Evolutionary conservation across 2,113 vertebrate species (phyloP).

Genomic region (Gopherus evgoodei): DNA sequence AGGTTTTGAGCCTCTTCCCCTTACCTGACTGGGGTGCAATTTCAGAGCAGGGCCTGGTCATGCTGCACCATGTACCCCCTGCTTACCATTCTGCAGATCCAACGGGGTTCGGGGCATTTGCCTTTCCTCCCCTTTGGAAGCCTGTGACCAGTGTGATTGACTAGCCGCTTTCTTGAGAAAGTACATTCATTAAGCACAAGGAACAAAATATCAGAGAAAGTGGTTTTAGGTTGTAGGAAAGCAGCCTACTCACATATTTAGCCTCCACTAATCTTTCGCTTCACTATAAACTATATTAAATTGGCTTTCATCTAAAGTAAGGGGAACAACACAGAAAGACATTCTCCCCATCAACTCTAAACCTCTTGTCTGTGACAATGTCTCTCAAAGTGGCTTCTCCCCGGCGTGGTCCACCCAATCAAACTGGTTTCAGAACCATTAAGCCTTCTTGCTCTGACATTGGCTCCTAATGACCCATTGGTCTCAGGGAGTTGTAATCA

Average conservation of each 20-base stretch:
- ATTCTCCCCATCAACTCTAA: fast-evolving
- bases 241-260: background rate
- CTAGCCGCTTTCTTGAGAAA: background rate
- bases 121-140: background rate
- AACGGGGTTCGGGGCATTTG: background rate
- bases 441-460: background rate
- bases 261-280: background rate
- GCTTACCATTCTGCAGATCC: no score
- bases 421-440: background rate
- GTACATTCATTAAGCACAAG: background rate
- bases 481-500: background rate
- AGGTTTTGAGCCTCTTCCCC: background rate
- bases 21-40: background rate
- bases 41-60: background rate
- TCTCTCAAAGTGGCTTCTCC: background rate
- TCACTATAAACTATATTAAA: background rate
- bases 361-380: background rate
- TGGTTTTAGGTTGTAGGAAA: background rate
- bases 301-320: background rate
- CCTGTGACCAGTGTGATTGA: background rate
- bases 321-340: background rate
- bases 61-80: no score
- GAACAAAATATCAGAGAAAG: background rate
- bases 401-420: background rate
- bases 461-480: background rate